These are phyloP conservation scores for Stomatorhinus walkeri DNA, from an alignment of 2,797 vertebrate genomes.

Conservation along the genomic window DNA sequence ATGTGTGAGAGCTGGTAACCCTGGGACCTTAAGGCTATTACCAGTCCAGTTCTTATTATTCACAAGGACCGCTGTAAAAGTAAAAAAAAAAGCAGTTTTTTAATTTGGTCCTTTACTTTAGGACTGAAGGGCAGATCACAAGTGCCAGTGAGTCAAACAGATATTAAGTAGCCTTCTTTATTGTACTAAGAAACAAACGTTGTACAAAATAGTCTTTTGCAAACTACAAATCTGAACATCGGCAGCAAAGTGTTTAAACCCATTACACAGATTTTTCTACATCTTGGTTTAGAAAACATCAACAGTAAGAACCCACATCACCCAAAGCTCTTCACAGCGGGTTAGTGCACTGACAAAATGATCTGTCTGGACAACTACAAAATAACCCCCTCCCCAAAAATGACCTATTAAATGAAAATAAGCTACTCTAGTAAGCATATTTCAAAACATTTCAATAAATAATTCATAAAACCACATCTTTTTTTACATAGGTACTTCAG, in stretches of 20 bases:
- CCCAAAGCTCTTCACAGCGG: constrained; percentile 51
- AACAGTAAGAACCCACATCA: constrained; percentile 48
- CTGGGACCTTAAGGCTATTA: background rate
- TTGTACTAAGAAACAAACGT: constrained; percentile 62
- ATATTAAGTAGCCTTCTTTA: constrained; percentile 70
- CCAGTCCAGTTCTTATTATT: background rate
- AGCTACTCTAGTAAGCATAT: constrained; percentile 29
- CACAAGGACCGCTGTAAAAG: background rate
- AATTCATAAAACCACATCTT: constrained; percentile 29
- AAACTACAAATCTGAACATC: constrained; percentile 65
- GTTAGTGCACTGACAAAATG: constrained; percentile 43
- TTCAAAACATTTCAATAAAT: constrained; percentile 55
- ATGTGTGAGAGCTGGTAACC: background rate
- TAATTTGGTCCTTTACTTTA: background rate
- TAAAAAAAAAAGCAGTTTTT: background rate
- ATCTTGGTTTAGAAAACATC: constrained; percentile 69
- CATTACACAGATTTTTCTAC: constrained; percentile 47
- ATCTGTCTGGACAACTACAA: constrained; percentile 35
- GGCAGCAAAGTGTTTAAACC: constrained; percentile 41
- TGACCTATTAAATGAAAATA: constrained; percentile 25
- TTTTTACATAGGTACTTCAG: constrained; percentile 37
- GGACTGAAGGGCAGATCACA: background rate
- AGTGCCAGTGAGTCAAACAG: constrained; percentile 32
- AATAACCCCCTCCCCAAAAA: constrained; percentile 24
- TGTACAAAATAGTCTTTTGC: constrained; percentile 58